A percentile compares a stretch with the other conserved stretches of the same genome.
phyloP scores from a whole-genome alignment of 2,797 vertebrate species.

The Tragopan temminckii region DNA sequence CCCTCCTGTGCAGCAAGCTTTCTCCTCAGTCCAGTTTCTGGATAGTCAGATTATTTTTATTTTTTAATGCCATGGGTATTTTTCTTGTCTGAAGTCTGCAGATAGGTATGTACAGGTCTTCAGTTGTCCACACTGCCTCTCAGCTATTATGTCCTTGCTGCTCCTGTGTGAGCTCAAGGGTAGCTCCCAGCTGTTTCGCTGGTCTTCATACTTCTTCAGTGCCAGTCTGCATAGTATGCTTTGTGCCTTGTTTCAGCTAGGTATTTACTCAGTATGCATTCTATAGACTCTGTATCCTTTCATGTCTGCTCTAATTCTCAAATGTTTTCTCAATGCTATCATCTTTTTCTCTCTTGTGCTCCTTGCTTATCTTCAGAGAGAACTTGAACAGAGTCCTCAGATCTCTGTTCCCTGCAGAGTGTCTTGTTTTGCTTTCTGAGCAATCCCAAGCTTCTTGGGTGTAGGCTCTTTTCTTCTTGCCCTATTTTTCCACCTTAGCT shows the following conservation, averaged over 20 bases:
- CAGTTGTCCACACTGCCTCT: rapidly evolving
- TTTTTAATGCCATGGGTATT: not conserved
- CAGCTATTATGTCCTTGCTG: not conserved
- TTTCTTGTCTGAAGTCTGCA: not conserved
- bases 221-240: not conserved
- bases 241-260: not conserved
- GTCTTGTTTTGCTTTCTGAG: not conserved
- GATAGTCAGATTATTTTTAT: not conserved
- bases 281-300: not conserved
- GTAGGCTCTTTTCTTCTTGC: not conserved
- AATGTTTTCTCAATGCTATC: not conserved
- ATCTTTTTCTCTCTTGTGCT: not conserved
- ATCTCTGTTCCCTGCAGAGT: not conserved
- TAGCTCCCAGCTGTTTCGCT: not conserved
- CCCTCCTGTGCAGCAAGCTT: not conserved
- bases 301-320: not conserved
- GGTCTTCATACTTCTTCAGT: not conserved
- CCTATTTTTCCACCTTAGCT: not conserved
- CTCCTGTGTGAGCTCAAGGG: not conserved
- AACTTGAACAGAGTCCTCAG: not conserved
- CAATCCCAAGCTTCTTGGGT: not conserved
- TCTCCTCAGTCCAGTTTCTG: not conserved
- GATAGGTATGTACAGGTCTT: rapidly evolving
- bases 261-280: not conserved
- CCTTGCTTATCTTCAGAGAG: not conserved